phyloP scores from a whole-genome alignment of 2,113 vertebrate species.

The Nothoprocta pentlandii region DNA sequence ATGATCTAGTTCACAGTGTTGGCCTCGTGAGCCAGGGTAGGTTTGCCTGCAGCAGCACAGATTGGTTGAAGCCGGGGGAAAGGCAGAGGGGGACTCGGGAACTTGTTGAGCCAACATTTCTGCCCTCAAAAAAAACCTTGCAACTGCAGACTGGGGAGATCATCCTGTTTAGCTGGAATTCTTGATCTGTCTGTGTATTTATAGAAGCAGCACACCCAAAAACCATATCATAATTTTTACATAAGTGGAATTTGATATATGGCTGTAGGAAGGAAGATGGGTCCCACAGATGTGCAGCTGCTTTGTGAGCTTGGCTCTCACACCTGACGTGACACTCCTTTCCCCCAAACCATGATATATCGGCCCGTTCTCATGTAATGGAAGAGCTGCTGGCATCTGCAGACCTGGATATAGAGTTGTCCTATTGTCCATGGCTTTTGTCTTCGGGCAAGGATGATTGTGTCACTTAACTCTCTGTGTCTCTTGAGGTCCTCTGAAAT shows the following conservation, averaged over 20 bases:
- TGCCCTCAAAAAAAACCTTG: neutral
- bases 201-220: neutral
- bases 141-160: neutral
- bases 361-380: neutral
- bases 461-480: neutral
- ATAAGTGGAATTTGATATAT: fast-evolving
- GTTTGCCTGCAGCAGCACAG: neutral
- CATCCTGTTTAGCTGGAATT: neutral
- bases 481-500: neutral
- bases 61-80: neutral
- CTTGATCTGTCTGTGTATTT: neutral
- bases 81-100: neutral
- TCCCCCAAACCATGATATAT: neutral
- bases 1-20: neutral
- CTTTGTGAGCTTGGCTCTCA: neutral
- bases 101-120: neutral
- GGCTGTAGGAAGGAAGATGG: neutral
- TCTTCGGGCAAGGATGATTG: neutral
- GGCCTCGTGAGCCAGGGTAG: neutral
- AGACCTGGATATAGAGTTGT: neutral
- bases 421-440: neutral
- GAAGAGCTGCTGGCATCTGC: neutral
- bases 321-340: neutral
- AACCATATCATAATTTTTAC: neutral
- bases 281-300: neutral